Evolutionary conservation across 2,888 invertebrate genomes (phyloP).

Genomic region (Biston betularia): DNA sequence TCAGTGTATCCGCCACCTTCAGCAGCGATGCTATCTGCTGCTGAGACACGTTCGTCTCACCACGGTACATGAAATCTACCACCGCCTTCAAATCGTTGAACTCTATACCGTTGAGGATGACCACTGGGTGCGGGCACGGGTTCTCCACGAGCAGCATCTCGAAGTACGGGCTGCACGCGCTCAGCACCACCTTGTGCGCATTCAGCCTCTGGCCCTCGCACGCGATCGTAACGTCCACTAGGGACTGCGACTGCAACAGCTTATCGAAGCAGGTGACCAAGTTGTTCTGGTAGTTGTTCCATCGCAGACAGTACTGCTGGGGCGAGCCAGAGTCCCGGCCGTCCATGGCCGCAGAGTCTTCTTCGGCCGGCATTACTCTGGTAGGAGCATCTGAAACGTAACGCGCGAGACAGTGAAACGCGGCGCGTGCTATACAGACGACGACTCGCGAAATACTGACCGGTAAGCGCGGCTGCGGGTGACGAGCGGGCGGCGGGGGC

Average conservation of each 20-base stretch:
- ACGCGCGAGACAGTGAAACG: constrained; percentile 59
- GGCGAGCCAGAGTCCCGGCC: constrained; percentile 87
- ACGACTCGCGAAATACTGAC: constrained; percentile 77
- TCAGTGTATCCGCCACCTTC: constrained; percentile 94
- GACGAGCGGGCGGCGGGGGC: constrained; percentile 57
- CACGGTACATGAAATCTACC: constrained; percentile 98
- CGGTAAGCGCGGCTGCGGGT: constrained; percentile 56
- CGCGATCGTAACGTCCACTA: constrained; percentile 96
- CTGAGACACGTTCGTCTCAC: constrained; percentile 97
- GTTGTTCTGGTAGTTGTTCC: constrained; percentile 97
- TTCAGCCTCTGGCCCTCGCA: constrained; percentile 96
- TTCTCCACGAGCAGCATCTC: constrained; percentile 96
- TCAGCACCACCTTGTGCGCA: constrained; percentile 97
- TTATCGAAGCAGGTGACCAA: constrained; percentile 95
- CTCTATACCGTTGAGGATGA: constrained; percentile 96
- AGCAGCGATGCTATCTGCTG: constrained; percentile 95
- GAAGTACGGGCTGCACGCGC: constrained; percentile 97
- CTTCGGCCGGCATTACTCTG: constrained; percentile 81
- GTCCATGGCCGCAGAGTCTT: constrained; percentile 80
- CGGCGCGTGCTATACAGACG: constrained; percentile 67
- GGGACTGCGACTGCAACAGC: constrained; percentile 94
- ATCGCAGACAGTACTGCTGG: constrained; percentile 96
- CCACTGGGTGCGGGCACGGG: constrained; percentile 97
- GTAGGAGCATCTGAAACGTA: constrained; percentile 79
- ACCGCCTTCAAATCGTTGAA: constrained; percentile 96